Conservation (phyloP, 2,797 vertebrate species). For the Natrix natrix region DNA sequence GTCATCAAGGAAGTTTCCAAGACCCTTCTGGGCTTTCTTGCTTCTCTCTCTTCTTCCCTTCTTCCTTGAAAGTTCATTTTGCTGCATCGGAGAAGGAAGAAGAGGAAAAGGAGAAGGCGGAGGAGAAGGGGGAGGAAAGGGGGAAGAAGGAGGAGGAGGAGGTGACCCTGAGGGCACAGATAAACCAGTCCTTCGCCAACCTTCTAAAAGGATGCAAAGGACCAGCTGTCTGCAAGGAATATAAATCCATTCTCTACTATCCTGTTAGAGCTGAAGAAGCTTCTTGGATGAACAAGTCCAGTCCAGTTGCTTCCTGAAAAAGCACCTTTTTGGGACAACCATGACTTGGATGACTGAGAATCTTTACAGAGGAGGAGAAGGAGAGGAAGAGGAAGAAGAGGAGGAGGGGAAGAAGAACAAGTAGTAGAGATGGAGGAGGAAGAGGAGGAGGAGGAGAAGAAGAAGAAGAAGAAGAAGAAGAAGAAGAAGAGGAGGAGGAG, state of each 20-base stretch:
- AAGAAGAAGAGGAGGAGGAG: not conserved
- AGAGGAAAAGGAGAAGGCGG: not conserved
- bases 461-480: not conserved
- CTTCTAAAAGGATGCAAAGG: too few species aligned
- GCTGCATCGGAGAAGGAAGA: not conserved
- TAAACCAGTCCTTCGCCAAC: too few species aligned
- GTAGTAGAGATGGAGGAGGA: too few species aligned
- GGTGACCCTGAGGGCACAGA: too few species aligned
- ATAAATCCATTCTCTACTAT: too few species aligned
- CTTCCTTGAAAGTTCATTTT: not conserved
- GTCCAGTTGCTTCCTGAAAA: too few species aligned
- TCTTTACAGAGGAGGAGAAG: not conserved
- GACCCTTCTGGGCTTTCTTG: not conserved
- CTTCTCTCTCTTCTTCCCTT: not conserved
- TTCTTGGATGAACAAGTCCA: too few species aligned
- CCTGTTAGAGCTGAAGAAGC: too few species aligned
- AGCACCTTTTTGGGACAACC: too few species aligned
- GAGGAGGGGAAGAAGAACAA: too few species aligned
- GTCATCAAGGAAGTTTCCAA: not conserved
- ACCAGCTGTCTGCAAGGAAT: too few species aligned
- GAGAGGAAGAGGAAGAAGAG: not conserved
- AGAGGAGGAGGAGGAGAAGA: accelerated
- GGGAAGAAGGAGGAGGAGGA: accelerated
- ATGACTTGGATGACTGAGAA: too few species aligned
- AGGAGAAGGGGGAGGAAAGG: not conserved